Conservation (phyloP, 2,888 invertebrate genomes). For the Brachycybe producta region DNA sequence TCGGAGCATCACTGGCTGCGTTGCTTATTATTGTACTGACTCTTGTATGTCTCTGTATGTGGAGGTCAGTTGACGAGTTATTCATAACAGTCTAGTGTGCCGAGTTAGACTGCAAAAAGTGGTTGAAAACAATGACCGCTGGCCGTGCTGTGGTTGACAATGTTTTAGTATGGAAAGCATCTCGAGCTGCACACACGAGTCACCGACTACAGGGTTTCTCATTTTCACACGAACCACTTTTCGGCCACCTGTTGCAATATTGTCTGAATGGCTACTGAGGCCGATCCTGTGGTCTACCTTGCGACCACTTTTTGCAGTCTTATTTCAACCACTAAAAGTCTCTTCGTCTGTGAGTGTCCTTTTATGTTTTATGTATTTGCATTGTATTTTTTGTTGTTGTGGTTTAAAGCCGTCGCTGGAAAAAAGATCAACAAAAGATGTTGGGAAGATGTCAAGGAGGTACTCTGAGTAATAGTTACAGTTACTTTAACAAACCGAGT, state of each 20-base stretch:
- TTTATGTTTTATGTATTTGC: neutral
- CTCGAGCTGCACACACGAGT: no score
- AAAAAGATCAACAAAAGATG: conserved; percentile 60
- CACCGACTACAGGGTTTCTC: no score
- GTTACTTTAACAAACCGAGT: conserved; percentile 30
- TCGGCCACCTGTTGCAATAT: no score
- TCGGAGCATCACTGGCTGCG: conserved; percentile 78
- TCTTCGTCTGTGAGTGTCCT: neutral
- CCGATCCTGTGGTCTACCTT: no score
- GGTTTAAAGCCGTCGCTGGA: conserved; percentile 65
- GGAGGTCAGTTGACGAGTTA: conserved; percentile 50
- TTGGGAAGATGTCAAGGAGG: conserved; percentile 60
- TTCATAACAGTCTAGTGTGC: neutral
- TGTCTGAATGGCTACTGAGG: no score
- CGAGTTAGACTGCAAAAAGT: no score
- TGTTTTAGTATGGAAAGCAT: no score
- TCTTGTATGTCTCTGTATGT: conserved; percentile 71
- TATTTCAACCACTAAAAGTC: no score
- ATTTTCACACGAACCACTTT: no score
- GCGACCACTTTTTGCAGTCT: no score
- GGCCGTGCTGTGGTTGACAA: no score
- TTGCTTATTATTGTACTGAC: conserved; percentile 77
- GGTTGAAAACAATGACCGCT: no score
- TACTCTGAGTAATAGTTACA: conserved; percentile 54
- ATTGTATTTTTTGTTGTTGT: neutral